Conservation (phyloP, 2,113 vertebrate genomes). For the Callithrix jacchus region DNA sequence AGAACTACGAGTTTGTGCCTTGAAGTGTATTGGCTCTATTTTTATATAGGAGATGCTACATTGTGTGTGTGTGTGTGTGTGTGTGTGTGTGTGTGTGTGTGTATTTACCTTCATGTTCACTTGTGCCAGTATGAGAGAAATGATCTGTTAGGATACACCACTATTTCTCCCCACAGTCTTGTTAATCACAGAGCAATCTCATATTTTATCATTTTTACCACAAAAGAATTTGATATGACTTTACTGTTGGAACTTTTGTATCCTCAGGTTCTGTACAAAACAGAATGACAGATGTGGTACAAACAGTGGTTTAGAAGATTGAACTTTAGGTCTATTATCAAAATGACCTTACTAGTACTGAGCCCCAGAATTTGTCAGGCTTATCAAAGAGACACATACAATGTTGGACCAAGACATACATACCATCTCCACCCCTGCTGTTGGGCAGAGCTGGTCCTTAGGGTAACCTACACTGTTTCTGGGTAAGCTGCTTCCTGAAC, state of each 20-base stretch:
- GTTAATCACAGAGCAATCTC: neutral
- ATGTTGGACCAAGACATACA: neutral
- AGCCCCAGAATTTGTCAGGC: neutral
- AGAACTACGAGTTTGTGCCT: neutral
- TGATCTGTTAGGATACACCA: neutral
- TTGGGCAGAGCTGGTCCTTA: neutral
- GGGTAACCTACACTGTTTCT: neutral
- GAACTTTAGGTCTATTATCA: neutral
- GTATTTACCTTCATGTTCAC: neutral
- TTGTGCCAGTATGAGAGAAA: neutral
- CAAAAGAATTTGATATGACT: slow-evolving; percentile 22
- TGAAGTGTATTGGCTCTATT: neutral
- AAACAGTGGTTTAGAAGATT: neutral
- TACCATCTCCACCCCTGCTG: rapidly evolving
- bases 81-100: neutral
- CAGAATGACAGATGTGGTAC: slow-evolving; percentile 13
- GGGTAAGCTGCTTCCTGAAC: neutral
- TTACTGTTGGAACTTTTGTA: slow-evolving; percentile 27
- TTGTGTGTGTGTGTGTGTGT: neutral
- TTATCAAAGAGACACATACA: neutral
- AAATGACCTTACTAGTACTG: neutral
- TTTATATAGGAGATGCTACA: neutral
- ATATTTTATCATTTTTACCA: slow-evolving; percentile 16
- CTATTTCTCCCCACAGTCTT: neutral
- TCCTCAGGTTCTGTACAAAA: neutral